Percentiles rank a stretch among this genome's conserved stretches.
phyloP scores from a whole-genome alignment of 2,113 vertebrate genomes.

The Antechinus flavipes region DNA sequence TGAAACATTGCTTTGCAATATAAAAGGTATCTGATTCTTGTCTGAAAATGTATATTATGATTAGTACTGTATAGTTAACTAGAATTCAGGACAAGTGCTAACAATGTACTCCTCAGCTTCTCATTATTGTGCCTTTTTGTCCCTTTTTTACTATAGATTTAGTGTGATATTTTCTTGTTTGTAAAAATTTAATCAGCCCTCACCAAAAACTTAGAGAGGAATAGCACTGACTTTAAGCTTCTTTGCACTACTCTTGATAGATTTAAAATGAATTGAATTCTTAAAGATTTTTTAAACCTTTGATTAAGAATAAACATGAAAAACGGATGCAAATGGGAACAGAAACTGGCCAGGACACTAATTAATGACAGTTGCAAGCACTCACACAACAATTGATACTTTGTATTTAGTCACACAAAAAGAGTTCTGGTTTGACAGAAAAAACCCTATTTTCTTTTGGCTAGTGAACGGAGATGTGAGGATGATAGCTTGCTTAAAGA shows the following conservation, averaged over 20 bases:
- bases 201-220: constrained; percentile 40
- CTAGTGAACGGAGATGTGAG: constrained; percentile 54
- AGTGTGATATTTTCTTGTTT: constrained; percentile 73
- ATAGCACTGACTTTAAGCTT: constrained; percentile 66
- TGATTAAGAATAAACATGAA: constrained; percentile 56
- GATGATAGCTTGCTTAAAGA: constrained; percentile 64
- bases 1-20: constrained; percentile 70
- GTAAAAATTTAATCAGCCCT: constrained; percentile 67
- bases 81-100: constrained; percentile 75
- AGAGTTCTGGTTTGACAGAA: constrained; percentile 49
- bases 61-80: constrained; percentile 80
- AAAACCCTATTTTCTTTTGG: constrained; percentile 31
- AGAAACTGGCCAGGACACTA: constrained; percentile 64
- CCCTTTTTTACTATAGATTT: constrained; percentile 65
- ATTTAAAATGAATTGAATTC: constrained; percentile 58
- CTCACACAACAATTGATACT: constrained; percentile 21
- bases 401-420: constrained; percentile 70
- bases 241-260: constrained; percentile 79
- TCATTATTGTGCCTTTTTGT: constrained; percentile 83
- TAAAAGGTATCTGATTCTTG: constrained; percentile 76
- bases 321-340: constrained; percentile 48
- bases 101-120: constrained; percentile 76
- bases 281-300: constrained; percentile 14
- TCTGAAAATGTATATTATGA: constrained; percentile 67
- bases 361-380: constrained; percentile 31